phyloP scores from a whole-genome alignment of 2,113 vertebrate genomes.

The Connochaetes taurinus region DNA sequence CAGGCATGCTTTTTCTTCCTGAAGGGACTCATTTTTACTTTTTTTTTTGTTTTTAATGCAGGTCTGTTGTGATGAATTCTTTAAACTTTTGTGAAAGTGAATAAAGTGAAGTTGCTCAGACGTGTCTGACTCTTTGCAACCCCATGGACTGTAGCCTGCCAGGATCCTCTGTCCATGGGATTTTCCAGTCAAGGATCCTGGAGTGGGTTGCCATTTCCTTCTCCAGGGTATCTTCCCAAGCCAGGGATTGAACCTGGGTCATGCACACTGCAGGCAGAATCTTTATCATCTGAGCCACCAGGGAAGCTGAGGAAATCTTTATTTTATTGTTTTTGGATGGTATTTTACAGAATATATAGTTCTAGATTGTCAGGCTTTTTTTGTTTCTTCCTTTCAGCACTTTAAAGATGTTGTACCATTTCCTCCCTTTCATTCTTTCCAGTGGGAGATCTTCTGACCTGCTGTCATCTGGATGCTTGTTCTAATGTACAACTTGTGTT shows the following conservation, averaged over 20 bases:
- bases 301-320: neutral
- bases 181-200: neutral
- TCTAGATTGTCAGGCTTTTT: neutral
- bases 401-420: neutral
- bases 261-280: neutral
- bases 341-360: neutral
- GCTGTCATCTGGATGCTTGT: neutral
- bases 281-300: neutral
- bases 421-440: neutral
- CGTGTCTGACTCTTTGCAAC: neutral
- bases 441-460: neutral
- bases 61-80: neutral
- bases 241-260: neutral
- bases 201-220: neutral
- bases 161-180: neutral
- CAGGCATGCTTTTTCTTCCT: neutral
- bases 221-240: neutral
- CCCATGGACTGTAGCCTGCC: neutral
- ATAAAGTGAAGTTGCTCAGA: neutral
- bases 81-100: neutral
- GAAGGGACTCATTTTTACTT: neutral
- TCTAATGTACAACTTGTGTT: neutral
- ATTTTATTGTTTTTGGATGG: neutral
- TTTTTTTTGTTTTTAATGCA: neutral
- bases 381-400: neutral